A percentile compares a stretch with the other conserved stretches of the same genome.
These are phyloP conservation scores for Chrysocyon brachyurus DNA, from an alignment of 2,797 vertebrate species.

Conservation along the genomic window DNA sequence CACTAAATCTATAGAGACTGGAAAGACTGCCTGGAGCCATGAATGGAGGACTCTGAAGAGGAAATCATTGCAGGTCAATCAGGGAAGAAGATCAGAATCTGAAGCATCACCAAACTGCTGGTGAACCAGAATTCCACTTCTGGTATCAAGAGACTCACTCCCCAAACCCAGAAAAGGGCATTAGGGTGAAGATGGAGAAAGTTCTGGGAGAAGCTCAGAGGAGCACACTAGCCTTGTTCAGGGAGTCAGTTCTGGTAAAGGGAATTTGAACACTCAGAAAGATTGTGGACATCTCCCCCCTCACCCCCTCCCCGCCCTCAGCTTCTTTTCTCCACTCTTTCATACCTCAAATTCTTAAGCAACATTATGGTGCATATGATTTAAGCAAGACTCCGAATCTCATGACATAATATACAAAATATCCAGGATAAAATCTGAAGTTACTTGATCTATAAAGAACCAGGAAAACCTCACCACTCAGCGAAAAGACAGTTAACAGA, in stretches of 20 bases:
- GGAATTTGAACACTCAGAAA: neutral
- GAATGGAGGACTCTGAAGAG: too few relatives aligned
- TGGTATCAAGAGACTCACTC: neutral
- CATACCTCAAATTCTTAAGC: neutral
- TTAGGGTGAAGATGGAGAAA: neutral
- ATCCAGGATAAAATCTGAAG: neutral
- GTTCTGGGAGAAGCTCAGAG: neutral
- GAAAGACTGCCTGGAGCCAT: neutral
- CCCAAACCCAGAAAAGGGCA: neutral
- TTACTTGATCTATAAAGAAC: neutral
- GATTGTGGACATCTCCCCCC: too few relatives aligned
- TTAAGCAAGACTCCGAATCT: neutral
- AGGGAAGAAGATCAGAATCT: neutral
- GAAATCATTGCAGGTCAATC: neutral
- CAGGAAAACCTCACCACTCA: neutral
- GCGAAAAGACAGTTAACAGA: neutral
- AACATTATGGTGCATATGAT: neutral
- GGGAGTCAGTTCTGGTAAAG: neutral
- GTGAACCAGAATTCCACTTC: neutral
- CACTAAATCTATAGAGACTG: neutral
- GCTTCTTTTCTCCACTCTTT: neutral
- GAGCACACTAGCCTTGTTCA: neutral
- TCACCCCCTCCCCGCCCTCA: fast-evolving
- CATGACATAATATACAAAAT: neutral
- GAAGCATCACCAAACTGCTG: neutral